Percentiles rank a stretch among this genome's conserved stretches.
Evolutionary conservation across 2,888 invertebrate genomes (phyloP).

Genomic region (Anthophora plumipes): DNA sequence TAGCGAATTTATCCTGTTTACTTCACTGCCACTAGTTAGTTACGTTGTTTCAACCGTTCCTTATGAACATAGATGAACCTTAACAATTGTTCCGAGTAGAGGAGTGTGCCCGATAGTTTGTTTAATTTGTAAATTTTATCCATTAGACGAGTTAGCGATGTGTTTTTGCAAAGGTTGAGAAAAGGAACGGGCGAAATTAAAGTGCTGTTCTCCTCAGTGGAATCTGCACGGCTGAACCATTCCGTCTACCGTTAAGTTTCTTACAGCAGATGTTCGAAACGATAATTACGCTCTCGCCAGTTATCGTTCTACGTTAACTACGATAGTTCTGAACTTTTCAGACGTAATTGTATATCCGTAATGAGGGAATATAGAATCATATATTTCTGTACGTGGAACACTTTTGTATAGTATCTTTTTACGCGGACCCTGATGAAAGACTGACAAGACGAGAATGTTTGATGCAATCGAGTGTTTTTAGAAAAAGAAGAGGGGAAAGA

Average conservation of each 20-base stretch:
- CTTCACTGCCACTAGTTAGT: background rate
- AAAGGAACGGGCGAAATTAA: background rate
- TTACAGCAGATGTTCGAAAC: slow-evolving; percentile 42
- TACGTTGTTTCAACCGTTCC: background rate
- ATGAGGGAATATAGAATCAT: background rate
- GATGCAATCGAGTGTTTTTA: slow-evolving; percentile 63
- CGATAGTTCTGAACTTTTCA: slow-evolving; percentile 21
- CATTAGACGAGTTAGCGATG: background rate
- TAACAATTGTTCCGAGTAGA: background rate
- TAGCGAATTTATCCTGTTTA: background rate
- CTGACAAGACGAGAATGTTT: background rate
- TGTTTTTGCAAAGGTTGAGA: slow-evolving; percentile 13
- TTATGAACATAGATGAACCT: too few relatives aligned
- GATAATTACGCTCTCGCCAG: slow-evolving; percentile 33
- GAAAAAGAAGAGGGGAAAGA: too few relatives aligned
- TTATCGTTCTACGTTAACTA: slow-evolving; percentile 33
- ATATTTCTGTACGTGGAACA: slow-evolving; percentile 20
- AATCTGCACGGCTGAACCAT: slow-evolving; percentile 25
- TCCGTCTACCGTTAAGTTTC: slow-evolving; percentile 36
- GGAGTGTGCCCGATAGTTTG: background rate
- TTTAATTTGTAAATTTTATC: background rate
- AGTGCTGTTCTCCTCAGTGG: background rate
- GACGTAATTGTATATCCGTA: slow-evolving; percentile 7
- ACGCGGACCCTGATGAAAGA: slow-evolving; percentile 22
- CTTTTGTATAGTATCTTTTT: slow-evolving; percentile 36